Base-by-base conservation (phyloP, 1,140 invertebrate genomes). In the Magallana ariakensis region DNA sequence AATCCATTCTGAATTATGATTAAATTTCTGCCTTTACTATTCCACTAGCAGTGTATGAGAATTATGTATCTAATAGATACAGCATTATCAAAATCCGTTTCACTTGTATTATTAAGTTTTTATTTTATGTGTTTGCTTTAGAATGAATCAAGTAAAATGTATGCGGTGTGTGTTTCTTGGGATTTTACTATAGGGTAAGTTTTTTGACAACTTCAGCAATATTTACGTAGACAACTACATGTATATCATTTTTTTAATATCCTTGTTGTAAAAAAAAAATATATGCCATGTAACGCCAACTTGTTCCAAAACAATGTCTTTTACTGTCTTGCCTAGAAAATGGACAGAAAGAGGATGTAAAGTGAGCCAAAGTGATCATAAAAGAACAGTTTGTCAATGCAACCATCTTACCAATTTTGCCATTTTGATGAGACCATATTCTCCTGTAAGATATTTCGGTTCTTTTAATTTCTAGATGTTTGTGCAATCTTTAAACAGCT, bases 401-500 rank as follows among this genome's bases (percentile, higher is more conserved):
- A 87, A 89, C 55, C 91, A 92, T 83, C 80, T 92, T 16, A 92
- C 91, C 19, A 92, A 92, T 58, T 92, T 92, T 70, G 91, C 91
- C 15, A 86, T 92, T 60, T 85, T 92, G 19, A 88, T 92, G 84
- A 91, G 89, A 82, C 91, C 91, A 0, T 88, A 66, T 58, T 53
- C 13, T 80, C 33, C 10, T 15, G 66, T 87, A 86, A 53, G 85
- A 13, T 11, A 13, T 60, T 60, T 60, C 33, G 33, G 33, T 33
- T 60, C 5, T 60, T 60, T 60, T 13, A 0, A 60, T 60, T 6
- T 13, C 13, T 60, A 60, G 33, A 33, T n/a, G 11, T 13, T 60
- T 13, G n/a, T 16, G 5, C 13, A 60, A 60, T 60, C 58, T 5
- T 16, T 6, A 16, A n/a, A 5, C 11, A 60, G 13, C 9, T 60